Percentiles rank a stretch among this genome's conserved stretches.
Conservation (phyloP, 2,888 invertebrate species). For the Odontomyia ornata region DNA sequence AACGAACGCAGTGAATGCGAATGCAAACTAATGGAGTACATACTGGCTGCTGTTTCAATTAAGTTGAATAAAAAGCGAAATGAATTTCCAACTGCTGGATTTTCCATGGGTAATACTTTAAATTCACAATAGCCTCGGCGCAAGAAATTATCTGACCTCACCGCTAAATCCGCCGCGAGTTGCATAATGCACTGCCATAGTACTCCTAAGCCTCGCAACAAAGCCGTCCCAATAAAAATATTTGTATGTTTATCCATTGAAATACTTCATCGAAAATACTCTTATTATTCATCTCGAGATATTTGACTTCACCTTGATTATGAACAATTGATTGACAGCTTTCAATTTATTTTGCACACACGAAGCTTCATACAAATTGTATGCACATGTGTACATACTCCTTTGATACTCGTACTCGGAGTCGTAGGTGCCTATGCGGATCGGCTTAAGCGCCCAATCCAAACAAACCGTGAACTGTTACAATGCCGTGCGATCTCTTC, state of each 20-base stretch:
- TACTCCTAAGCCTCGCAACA: conserved; percentile 8
- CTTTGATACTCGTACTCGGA: neutral
- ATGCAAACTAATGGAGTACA: too few relatives aligned
- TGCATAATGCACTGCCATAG: conserved; percentile 17
- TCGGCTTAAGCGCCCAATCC: conserved; percentile 33
- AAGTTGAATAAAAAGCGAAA: too few relatives aligned
- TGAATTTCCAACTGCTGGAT: too few relatives aligned
- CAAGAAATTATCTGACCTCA: conserved; percentile 4
- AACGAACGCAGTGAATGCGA: too few relatives aligned
- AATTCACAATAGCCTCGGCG: neutral
- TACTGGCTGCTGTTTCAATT: too few relatives aligned
- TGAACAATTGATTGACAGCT: conserved; percentile 38
- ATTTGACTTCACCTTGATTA: conserved; percentile 34
- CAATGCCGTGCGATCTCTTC: conserved; percentile 25
- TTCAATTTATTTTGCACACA: conserved; percentile 41
- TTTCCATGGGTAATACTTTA: neutral
- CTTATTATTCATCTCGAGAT: conserved; percentile 21
- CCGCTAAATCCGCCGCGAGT: conserved; percentile 2
- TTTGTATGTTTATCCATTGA: neutral
- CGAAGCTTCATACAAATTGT: neutral
- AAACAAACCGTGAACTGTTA: conserved; percentile 40
- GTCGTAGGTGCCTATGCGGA: neutral
- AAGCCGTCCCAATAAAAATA: conserved; percentile 29
- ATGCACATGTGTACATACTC: conserved; percentile 1
- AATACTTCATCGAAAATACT: neutral